Evolutionary conservation across 2,888 invertebrate genomes (phyloP), one percentile per base, ranked within the genome.

Genomic region (Dynastes maya): DNA sequence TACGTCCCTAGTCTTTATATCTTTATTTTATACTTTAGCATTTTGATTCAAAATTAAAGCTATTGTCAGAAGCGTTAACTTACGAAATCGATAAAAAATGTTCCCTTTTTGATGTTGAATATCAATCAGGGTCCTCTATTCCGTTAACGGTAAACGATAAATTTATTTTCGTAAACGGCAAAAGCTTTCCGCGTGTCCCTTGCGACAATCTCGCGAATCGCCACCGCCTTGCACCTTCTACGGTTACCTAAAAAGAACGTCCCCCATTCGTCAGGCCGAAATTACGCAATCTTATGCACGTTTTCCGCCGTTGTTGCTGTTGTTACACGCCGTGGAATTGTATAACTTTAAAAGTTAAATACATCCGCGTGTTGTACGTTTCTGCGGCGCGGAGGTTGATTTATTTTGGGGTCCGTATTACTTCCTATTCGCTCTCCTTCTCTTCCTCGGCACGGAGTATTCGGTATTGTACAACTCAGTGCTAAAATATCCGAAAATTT

Each of bases 341-440:
- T 22, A 55, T 55, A 55, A 55, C 55, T 55, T 27, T 55, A 55
- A 55, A 58, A 58, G 55, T 58, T 58, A 58, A 58, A 58, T 58
- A 55, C 55, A 58, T 27, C 55, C 55, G 55, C 27, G 22, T 58
- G 55, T 58, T 58, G 27, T 58, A 58, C 55, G 27, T 58, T 58
- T 58, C 55, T 58, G 6, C 22, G 55, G 55, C 55, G 55, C 55
- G 55, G 55, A 58, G 55, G 55, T 58, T 58, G 55, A 58, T 58
- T 58, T 58, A 58, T 58, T 58, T 58, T 58, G n/a, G 55, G 55
- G 16, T 16, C 55, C 22, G 55, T 58, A 58, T 58, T 22, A 58
- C 55, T 58, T 58, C 55, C 55, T 58, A 58, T 58, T 58, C 55
- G 16, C 55, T 58, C 55, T 58, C 55, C n/a, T 58, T 58, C 22